Percentiles rank a stretch among this genome's conserved stretches.
Evolutionary conservation across 2,113 vertebrate species (phyloP).

Genomic region (Ancistrus triradiatus): DNA sequence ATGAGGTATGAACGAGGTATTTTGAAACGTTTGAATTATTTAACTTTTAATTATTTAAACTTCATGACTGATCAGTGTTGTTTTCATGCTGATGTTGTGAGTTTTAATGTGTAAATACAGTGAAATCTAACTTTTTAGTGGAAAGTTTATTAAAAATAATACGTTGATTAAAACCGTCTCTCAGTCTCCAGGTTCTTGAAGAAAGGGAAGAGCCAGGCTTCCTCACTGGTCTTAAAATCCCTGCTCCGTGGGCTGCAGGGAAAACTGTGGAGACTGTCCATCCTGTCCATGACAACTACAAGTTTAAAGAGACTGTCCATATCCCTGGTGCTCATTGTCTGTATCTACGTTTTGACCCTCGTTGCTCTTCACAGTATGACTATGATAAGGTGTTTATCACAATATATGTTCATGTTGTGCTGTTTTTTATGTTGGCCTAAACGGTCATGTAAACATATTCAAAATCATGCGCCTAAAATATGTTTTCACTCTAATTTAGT

Average conservation of each 20-base stretch:
- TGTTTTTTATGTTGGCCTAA: no score
- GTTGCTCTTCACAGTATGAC: constrained; percentile 98
- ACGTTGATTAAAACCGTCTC: no score
- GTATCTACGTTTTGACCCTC: constrained; percentile 93
- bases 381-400: constrained; percentile 95
- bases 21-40: no score
- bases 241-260: constrained; percentile 96
- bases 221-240: constrained; percentile 94
- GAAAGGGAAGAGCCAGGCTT: constrained; percentile 96
- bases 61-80: background rate
- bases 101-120: no score
- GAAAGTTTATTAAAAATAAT: no score
- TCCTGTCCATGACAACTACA: constrained; percentile 96
- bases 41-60: background rate
- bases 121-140: no score
- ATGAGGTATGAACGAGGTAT: no score
- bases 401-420: no score
- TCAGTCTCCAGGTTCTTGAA: constrained; percentile 81
- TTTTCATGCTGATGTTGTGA: no score
- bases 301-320: constrained; percentile 97
- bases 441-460: no score
- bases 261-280: constrained; percentile 97
- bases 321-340: constrained; percentile 95
- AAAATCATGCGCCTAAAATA: no score
- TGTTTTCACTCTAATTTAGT: no score